phyloP scores from a whole-genome alignment of 2,113 vertebrate species.

The Madoqua kirkii region DNA sequence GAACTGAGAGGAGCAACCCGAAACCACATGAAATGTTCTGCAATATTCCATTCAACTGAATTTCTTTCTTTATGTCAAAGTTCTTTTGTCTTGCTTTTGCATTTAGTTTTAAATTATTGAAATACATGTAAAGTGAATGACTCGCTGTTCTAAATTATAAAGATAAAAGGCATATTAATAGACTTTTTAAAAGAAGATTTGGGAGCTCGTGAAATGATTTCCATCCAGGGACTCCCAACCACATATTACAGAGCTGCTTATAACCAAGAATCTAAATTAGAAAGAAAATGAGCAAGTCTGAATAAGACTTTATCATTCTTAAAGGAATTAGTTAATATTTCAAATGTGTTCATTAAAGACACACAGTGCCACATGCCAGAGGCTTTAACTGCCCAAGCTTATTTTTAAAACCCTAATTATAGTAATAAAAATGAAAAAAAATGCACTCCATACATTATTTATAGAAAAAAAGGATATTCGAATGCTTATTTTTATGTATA shows the following conservation, averaged over 20 bases:
- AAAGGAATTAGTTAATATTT: conserved; percentile 48
- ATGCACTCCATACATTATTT: not conserved
- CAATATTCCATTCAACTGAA: not conserved
- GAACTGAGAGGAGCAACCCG: not conserved
- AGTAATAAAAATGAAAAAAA: conserved; percentile 20
- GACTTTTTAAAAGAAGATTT: conserved; percentile 57
- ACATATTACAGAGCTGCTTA: conserved; percentile 14
- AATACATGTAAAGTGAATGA: conserved; percentile 59
- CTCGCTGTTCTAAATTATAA: conserved; percentile 50
- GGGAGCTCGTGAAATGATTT: not conserved
- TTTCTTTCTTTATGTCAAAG: not conserved
- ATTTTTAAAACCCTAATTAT: conserved; percentile 46
- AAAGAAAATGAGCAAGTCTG: conserved; percentile 30
- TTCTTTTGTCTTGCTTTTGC: conserved; percentile 30
- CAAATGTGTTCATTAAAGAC: conserved; percentile 30
- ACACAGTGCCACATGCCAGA: not conserved
- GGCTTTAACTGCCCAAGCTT: conserved; percentile 14
- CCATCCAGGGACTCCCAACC: not conserved
- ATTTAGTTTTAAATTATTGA: conserved; percentile 40
- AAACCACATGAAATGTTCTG: not conserved
- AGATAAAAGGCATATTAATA: conserved; percentile 66
- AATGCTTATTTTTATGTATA: not conserved
- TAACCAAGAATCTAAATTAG: conserved; percentile 54
- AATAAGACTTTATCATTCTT: conserved; percentile 30
- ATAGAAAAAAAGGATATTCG: not conserved